A percentile compares a stretch with the other conserved stretches of the same genome.
Evolutionary conservation across 2,888 invertebrate genomes (phyloP).

Genomic region (Hirudinaria manillensis): DNA sequence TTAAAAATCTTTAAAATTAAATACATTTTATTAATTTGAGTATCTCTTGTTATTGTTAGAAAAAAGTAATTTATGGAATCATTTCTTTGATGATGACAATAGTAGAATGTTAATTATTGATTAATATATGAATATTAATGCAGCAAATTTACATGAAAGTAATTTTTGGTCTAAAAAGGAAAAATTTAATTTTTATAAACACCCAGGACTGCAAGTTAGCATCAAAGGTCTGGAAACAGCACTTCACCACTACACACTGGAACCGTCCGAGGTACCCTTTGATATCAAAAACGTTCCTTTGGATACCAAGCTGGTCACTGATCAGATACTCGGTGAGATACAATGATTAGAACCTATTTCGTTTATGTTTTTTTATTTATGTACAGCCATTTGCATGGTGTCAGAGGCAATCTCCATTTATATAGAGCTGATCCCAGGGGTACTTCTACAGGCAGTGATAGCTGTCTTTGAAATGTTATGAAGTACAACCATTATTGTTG

Average conservation of each 20-base stretch:
- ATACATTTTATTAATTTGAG: background rate
- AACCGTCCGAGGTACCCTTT: constrained; percentile 69
- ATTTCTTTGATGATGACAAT: background rate
- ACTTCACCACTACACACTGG: constrained; percentile 72
- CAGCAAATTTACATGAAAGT: no score
- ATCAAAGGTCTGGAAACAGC: constrained; percentile 81
- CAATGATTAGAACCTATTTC: background rate
- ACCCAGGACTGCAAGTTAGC: constrained; percentile 61
- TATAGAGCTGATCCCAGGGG: no score
- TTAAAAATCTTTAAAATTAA: background rate
- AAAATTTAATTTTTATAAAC: no score
- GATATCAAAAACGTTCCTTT: constrained; percentile 79
- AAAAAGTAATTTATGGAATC: background rate
- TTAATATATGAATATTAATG: no score
- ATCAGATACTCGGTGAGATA: constrained; percentile 43
- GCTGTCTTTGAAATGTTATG: background rate
- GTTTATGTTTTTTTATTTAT: background rate
- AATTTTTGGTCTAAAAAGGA: no score
- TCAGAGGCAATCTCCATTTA: no score
- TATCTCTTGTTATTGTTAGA: background rate
- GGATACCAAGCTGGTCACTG: constrained; percentile 56
- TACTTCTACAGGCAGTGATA: no score
- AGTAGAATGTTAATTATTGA: no score
- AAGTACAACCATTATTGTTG: background rate
- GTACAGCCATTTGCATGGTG: background rate